Conservation (phyloP, 2,797 vertebrate genomes). For the Podargus strigoides region DNA sequence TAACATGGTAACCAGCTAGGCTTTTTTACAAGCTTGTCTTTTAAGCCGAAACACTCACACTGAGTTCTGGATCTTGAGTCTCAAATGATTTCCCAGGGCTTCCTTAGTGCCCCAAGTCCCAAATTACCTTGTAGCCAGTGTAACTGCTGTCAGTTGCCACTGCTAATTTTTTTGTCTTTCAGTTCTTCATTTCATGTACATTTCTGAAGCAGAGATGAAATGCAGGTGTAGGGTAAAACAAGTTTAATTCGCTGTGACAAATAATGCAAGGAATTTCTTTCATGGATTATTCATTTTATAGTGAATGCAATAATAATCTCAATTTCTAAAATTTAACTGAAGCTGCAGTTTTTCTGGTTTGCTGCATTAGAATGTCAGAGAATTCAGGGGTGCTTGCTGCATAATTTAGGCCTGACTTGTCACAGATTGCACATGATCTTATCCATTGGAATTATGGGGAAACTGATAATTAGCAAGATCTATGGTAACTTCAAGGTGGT, state of each 20-base stretch:
- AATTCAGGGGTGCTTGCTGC: background rate
- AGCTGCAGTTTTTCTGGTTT: constrained; percentile 20
- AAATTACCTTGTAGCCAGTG: background rate
- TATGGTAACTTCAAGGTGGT: constrained; percentile 28
- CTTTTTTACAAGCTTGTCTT: background rate
- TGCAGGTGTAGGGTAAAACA: background rate
- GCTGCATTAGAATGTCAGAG: background rate
- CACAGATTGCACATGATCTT: background rate
- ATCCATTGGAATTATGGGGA: background rate
- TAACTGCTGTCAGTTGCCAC: background rate
- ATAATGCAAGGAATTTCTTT: constrained; percentile 2
- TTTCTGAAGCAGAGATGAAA: background rate
- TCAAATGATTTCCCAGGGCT: background rate
- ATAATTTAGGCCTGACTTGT: constrained; percentile 24
- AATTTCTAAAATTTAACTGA: constrained; percentile 12
- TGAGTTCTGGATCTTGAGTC: background rate
- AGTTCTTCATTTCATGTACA: background rate
- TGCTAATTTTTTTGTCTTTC: background rate
- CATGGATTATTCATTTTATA: constrained; percentile 29
- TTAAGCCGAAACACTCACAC: background rate
- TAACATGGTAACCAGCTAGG: background rate
- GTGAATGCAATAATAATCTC: constrained; percentile 4
- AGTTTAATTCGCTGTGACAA: constrained; percentile 14
- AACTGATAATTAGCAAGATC: constrained; percentile 48
- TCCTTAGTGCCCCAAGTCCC: background rate